These are phyloP conservation scores for Steinernema khuongi DNA, from an alignment of 1,140 invertebrate genomes.

Conservation along the genomic window DNA sequence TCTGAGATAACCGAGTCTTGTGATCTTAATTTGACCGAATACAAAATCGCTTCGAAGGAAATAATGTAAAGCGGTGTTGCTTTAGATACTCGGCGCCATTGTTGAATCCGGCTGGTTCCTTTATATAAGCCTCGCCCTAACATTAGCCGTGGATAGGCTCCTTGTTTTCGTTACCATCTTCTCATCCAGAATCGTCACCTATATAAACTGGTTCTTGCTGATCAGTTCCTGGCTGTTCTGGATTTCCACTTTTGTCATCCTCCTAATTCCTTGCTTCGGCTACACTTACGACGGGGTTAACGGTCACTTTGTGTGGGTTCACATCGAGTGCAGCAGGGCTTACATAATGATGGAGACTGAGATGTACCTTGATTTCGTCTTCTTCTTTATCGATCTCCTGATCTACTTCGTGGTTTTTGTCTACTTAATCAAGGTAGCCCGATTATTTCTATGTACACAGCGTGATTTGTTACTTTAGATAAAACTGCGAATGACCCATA, in stretches of 20 bases:
- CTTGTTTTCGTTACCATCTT: background rate
- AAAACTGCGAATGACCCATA: background rate
- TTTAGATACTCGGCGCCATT: background rate
- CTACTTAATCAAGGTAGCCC: background rate
- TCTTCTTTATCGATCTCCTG: background rate
- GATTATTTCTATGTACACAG: background rate
- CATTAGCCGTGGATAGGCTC: background rate
- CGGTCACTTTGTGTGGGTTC: background rate
- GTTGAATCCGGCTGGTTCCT: constrained; percentile 1
- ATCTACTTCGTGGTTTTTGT: background rate
- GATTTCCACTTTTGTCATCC: background rate
- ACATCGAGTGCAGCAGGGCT: background rate
- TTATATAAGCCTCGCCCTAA: background rate
- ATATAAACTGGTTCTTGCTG: background rate
- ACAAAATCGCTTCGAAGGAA: too few species aligned
- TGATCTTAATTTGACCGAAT: too few species aligned
- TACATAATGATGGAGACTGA: background rate
- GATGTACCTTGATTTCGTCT: background rate
- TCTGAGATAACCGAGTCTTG: too few species aligned
- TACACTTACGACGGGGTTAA: background rate
- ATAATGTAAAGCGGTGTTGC: background rate
- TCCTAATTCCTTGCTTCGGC: background rate
- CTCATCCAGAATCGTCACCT: background rate
- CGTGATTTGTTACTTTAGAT: background rate
- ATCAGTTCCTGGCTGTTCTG: background rate